Evolutionary conservation across 2,888 invertebrate species (phyloP), one percentile per base, ranked within the genome.

Genomic region (Agrotis clavis): DNA sequence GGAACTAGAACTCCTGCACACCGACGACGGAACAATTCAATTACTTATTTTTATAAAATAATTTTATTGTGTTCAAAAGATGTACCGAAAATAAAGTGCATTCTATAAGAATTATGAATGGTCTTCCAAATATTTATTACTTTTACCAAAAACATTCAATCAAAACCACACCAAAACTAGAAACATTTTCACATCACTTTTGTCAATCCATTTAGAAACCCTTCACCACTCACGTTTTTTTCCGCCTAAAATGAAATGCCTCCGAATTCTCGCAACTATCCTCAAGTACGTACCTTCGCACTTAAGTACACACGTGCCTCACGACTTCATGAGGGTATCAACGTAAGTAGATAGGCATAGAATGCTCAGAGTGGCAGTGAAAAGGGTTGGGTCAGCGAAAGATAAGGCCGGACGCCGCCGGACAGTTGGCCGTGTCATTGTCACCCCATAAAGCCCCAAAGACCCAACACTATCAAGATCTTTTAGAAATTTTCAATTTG

Each of bases 381-480:
- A 94, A 94, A 95, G 95, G 95, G 95, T 95, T 93, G 91, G 93
- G 93, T 92, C 91, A 91, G 86, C 88, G 83, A 88, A 88, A 94
- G 95, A 95, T 95, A 95, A 95, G 92, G 86, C 48, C 59, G 64
- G 76, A 65, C 50, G 35, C 51, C 18, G 51, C 84, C 89, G 91
- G 92, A 92, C 94, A 92, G 92, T 92, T 91, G 89, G 91, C 91
- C 89, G 87, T 91, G 93, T 94, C 94, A 93, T 94, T 92, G 90
- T 90, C 93, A 92, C 92, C 90, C 92, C 92, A 92, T 94, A 94
- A 94, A 92, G 88, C 92, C 90, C 81, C 79, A 86, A 82, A 89
- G 89, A 90, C 89, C 90, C 90, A 88, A 90, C 89, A 92, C 85
- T 93, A 94, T 93, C 93, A 87, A 84, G 89, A 92, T 92, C 90